Conservation (phyloP, 2,113 vertebrate genomes). For the Passerina amoena region DNA sequence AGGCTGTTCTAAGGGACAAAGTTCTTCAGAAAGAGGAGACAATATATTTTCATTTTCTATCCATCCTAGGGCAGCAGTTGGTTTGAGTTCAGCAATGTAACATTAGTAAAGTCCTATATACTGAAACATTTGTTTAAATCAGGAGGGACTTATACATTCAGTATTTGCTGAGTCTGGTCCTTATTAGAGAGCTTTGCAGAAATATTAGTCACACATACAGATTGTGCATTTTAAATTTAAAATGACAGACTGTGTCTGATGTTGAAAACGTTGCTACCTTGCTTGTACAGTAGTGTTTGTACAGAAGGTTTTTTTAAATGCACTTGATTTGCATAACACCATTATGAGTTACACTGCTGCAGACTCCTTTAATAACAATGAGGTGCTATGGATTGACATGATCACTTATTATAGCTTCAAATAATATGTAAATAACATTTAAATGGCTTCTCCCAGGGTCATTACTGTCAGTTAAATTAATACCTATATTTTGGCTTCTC, state of each 20-base stretch:
- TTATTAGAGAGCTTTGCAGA: background rate
- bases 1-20: background rate
- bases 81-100: background rate
- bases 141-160: background rate
- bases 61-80: background rate
- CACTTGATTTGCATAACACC: conserved; percentile 34
- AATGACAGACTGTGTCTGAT: background rate
- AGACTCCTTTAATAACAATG: conserved; percentile 46
- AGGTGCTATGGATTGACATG: conserved; percentile 23
- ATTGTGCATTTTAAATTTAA: background rate
- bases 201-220: background rate
- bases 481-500: conserved; percentile 42
- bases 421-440: conserved; percentile 72
- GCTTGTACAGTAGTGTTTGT: background rate
- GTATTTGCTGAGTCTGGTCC: background rate
- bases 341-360: background rate
- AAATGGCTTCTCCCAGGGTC: conserved; percentile 60
- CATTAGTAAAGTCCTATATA: background rate
- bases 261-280: background rate
- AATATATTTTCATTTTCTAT: background rate
- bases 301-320: background rate
- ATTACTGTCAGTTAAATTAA: conserved; percentile 63
- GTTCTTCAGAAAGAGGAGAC: background rate
- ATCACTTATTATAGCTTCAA: conserved; percentile 56
- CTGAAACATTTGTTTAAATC: background rate